Conservation (phyloP, 2,888 invertebrate genomes). For the Myopa tessellatipennis region DNA sequence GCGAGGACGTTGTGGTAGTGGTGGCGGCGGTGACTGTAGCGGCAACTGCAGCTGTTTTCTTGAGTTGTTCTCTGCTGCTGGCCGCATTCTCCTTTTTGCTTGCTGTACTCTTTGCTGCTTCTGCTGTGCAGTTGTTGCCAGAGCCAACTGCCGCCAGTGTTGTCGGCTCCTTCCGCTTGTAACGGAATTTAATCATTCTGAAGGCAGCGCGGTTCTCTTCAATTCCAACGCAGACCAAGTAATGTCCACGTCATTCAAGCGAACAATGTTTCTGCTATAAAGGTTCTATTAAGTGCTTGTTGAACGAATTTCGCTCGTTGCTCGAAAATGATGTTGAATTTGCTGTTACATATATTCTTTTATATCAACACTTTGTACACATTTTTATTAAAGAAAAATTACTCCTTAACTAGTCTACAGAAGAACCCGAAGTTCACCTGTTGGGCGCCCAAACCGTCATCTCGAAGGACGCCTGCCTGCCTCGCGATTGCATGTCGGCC, state of each 20-base stretch:
- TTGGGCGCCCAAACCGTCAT: background rate
- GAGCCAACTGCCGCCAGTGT: constrained; percentile 43
- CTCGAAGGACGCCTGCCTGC: background rate
- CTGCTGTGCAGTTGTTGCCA: constrained; percentile 32
- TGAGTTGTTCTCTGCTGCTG: background rate
- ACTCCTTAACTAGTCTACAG: constrained; percentile 13
- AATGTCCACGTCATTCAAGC: background rate
- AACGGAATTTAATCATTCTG: constrained; percentile 75
- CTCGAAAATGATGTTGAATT: constrained; percentile 10
- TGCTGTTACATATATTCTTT: background rate
- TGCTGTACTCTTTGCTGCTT: constrained; percentile 32
- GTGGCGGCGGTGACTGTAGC: constrained; percentile 32
- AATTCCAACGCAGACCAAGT: background rate
- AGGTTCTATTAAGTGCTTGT: background rate
- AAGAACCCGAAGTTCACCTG: background rate
- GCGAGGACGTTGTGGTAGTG: constrained; percentile 33
- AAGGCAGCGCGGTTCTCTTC: background rate
- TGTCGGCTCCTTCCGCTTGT: constrained; percentile 73
- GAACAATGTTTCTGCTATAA: constrained; percentile 18
- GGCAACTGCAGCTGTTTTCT: background rate
- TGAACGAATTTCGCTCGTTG: background rate
- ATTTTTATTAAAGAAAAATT: too few relatives aligned
- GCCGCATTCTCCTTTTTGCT: constrained; percentile 38
- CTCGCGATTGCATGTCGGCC: constrained; percentile 10
- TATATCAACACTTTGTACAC: too few relatives aligned